Evolutionary conservation across 1,140 invertebrate genomes (phyloP).

Genomic region (Rhyacophila brunnea): DNA sequence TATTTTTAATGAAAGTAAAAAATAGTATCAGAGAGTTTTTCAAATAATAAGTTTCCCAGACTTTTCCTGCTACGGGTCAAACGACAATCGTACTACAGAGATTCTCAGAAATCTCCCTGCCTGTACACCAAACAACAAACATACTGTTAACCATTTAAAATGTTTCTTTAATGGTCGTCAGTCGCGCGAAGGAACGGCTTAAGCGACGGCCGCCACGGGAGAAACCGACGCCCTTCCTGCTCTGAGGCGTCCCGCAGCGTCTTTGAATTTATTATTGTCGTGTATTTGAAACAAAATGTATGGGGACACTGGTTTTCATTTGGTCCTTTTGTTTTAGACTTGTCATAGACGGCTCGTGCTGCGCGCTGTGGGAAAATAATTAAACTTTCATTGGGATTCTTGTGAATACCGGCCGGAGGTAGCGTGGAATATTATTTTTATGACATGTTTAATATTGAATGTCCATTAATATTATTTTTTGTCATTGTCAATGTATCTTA

Average conservation of each 20-base stretch:
- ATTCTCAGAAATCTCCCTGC: constrained; percentile 35
- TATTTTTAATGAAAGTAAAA: no score
- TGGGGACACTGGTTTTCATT: constrained; percentile 29
- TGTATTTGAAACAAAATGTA: constrained; percentile 37
- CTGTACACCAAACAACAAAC: constrained; percentile 34
- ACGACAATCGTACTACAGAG: constrained; percentile 35
- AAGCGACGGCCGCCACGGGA: constrained; percentile 12
- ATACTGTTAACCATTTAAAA: constrained; percentile 37
- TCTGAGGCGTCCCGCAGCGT: constrained; percentile 16
- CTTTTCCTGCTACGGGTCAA: constrained; percentile 4
- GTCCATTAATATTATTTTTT: no score
- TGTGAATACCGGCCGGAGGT: no score
- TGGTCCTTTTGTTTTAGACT: constrained; percentile 24
- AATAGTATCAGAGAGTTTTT: no score
- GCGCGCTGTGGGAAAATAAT: no score
- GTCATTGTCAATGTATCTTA: no score
- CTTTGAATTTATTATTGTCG: constrained; percentile 37
- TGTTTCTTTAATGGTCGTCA: constrained; percentile 34
- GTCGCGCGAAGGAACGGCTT: constrained; percentile 3
- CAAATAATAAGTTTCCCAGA: background rate
- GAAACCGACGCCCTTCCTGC: background rate
- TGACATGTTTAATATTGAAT: no score
- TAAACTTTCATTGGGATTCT: no score
- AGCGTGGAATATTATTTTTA: no score
- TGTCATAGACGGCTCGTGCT: constrained; percentile 13